Base-by-base conservation (phyloP, 2,113 vertebrate species). In the Aspidoscelis tigris region DNA sequence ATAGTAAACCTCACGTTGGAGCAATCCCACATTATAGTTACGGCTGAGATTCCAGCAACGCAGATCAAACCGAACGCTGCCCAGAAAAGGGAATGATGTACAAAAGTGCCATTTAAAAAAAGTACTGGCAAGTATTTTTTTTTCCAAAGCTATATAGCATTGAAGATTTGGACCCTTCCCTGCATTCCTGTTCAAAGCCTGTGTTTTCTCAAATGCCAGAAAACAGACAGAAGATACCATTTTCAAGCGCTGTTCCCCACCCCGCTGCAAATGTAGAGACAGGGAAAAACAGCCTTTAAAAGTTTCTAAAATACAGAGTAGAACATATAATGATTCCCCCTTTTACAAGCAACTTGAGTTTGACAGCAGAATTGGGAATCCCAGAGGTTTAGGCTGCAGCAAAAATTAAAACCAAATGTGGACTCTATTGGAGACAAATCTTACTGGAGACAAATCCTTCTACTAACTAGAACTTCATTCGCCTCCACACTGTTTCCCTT, bases 1-100 rank as follows among this genome's bases (percentile, higher is more conserved):
- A 95, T 94, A 96, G 94, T 93, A 93, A 95, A 93, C 94, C 94
- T 92, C 91, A 95, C 92, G 93, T 55, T 89, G 86, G 92, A 95
- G 93, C 94, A 94, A 94, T 90, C 87, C 93, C 86, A 44, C 1
- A 78, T 89, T 91, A 86, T 91, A 88, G 7, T 88, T 90, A 87
- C 89, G 92, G 89, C 90, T 90, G 82, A 83, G 87, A 88, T 91
- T 89, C 82, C 86, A 92, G 69, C 82, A 84, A 81, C 68, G 65
- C 78, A 84, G 86, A 89, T 92, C 84, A 79, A 0, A 18, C 76
- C 85, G 39, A 87, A 86, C 87, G 85, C 10, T 88, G 87, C 61
- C 82, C 87, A 70, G 82, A 87, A n/a, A 65, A 7, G 61, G 2
- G 58, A 41, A 50, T 41, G 26, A 8, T 2, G 7, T 84, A 87